Conservation (phyloP, 2,113 vertebrate genomes). For the Meles meles region DNA sequence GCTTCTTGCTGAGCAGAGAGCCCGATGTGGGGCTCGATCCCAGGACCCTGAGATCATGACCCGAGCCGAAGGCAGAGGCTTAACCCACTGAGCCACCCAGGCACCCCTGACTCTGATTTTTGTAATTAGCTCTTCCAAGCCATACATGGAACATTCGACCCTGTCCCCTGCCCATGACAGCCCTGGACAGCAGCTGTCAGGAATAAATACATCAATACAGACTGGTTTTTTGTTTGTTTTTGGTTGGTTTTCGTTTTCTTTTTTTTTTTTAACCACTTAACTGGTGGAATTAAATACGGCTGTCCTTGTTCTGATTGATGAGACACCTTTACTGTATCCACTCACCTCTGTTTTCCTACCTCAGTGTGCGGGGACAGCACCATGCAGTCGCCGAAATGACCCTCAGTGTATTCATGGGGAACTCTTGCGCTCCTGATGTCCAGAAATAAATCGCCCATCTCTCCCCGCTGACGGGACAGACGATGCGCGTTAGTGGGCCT, state of each 20-base stretch:
- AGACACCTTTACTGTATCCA: not conserved
- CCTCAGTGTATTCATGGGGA: not conserved
- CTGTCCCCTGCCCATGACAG: not conserved
- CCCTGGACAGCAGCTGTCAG: not conserved
- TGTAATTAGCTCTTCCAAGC: slow-evolving; percentile 11
- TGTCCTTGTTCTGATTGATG: not conserved
- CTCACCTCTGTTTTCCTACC: not conserved
- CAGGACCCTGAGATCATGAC: too few species aligned
- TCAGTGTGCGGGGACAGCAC: not conserved
- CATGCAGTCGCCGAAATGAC: not conserved
- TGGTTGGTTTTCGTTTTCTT: not conserved
- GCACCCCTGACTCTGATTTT: too few species aligned
- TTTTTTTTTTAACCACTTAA: not conserved
- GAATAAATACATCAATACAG: not conserved
- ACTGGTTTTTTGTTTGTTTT: not conserved
- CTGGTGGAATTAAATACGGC: not conserved
- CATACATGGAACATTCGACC: not conserved
- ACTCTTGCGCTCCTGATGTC: not conserved
- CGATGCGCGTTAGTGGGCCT: rapidly evolving
- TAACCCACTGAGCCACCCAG: too few species aligned
- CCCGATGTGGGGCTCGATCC: too few species aligned
- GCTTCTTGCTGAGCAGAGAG: too few species aligned
- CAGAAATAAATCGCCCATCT: not conserved
- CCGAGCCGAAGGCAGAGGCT: too few species aligned
- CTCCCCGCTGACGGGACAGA: slow-evolving; percentile 3